These are phyloP conservation scores for Fundulus diaphanus DNA, from an alignment of 2,797 vertebrate species.

Conservation along the genomic window DNA sequence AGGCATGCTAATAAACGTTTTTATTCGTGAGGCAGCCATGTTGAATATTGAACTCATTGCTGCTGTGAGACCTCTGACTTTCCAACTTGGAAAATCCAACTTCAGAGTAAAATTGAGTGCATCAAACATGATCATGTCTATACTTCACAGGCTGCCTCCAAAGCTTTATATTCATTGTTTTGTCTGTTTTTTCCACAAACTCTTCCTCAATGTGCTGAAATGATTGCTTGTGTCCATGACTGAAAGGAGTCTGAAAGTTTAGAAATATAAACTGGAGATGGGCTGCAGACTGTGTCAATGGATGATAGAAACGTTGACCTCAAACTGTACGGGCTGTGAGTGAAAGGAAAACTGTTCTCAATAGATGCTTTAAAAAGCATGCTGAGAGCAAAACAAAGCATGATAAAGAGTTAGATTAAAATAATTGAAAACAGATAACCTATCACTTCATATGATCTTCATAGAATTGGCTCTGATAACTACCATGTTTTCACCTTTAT, in stretches of 20 bases:
- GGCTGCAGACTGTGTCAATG: constrained; percentile 11
- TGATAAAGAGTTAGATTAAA: constrained; percentile 12
- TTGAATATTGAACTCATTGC: not conserved
- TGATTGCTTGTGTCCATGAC: not conserved
- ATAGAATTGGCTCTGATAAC: constrained; percentile 35
- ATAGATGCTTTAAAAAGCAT: constrained; percentile 13
- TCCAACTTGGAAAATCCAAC: not conserved
- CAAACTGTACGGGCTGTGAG: constrained; percentile 4
- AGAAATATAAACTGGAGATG: constrained; percentile 12
- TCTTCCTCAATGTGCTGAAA: not conserved
- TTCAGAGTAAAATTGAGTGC: not conserved
- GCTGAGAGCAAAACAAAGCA: not conserved
- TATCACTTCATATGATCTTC: constrained; percentile 25
- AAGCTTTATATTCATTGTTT: not conserved
- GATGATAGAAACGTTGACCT: constrained; percentile 31
- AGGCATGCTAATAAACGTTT: not conserved
- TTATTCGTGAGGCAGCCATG: not conserved
- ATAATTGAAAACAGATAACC: constrained; percentile 21
- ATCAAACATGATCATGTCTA: not conserved
- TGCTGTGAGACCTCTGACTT: not conserved
- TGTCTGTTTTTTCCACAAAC: not conserved
- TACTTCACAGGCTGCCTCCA: not conserved
- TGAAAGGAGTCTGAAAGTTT: constrained; percentile 10
- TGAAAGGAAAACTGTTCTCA: constrained; percentile 7
- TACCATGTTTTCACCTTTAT: constrained; percentile 26